These are phyloP conservation scores for Ictalurus punctatus DNA, from an alignment of 2,113 vertebrate genomes.

Conservation along the genomic window DNA sequence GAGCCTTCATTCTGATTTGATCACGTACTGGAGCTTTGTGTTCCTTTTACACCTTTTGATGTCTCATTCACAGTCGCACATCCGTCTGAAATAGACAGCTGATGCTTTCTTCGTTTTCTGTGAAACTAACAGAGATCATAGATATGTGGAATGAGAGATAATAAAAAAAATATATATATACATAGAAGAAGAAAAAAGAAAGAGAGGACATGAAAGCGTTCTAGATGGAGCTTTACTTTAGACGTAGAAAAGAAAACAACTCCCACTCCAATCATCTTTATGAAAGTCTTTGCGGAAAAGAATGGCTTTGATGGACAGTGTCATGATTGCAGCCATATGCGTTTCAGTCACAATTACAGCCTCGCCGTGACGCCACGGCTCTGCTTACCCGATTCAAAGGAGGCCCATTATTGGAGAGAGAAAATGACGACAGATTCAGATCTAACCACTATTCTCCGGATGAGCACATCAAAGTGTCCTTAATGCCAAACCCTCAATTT, in stretches of 20 bases:
- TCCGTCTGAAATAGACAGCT: constrained; percentile 21
- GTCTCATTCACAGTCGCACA: constrained; percentile 18
- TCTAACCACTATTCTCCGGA: constrained; percentile 42
- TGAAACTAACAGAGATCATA: constrained; percentile 35
- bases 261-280: constrained; percentile 46
- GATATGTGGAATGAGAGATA: constrained; percentile 27
- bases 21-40: background rate
- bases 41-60: constrained; percentile 35
- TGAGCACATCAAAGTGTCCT: constrained; percentile 52
- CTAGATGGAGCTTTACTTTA: constrained; percentile 39
- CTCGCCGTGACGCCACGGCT: constrained; percentile 37
- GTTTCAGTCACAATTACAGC: constrained; percentile 51
- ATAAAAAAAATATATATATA: constrained; percentile 30
- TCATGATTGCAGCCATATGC: constrained; percentile 49
- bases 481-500: constrained; percentile 51
- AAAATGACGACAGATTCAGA: constrained; percentile 49
- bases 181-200: background rate
- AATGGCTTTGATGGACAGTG: constrained; percentile 59
- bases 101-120: constrained; percentile 24
- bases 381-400: constrained; percentile 51
- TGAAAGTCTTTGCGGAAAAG: constrained; percentile 55
- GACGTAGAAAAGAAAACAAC: constrained; percentile 33
- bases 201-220: constrained; percentile 42
- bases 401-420: constrained; percentile 43
- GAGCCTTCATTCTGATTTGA: constrained; percentile 18